Percentiles rank a stretch among this genome's conserved stretches.
Evolutionary conservation across 2,888 invertebrate genomes (phyloP).

Genomic region (Lasioglossum oenotherae): DNA sequence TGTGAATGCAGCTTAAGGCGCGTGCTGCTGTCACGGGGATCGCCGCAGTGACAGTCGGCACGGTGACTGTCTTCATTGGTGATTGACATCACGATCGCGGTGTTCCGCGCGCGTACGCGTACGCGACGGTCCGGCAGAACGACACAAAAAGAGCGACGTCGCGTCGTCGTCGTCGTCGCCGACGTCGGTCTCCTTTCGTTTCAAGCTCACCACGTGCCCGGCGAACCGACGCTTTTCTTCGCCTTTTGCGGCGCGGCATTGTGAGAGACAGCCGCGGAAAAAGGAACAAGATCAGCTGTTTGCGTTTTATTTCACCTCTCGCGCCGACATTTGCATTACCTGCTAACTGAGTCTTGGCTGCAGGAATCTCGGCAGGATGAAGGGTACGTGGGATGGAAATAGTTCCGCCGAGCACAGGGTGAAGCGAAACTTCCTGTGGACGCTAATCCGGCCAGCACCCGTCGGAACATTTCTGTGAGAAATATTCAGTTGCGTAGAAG

Average conservation of each 20-base stretch:
- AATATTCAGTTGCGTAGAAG: background rate
- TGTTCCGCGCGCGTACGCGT: constrained; percentile 7
- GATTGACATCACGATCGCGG: constrained; percentile 76
- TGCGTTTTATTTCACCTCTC: background rate
- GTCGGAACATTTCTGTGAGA: background rate
- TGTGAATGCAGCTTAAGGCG: constrained; percentile 65
- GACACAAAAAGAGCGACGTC: constrained; percentile 57
- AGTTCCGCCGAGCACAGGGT: background rate
- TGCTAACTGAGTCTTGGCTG: background rate
- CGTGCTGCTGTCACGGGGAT: constrained; percentile 69
- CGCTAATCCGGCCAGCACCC: background rate
- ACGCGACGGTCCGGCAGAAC: constrained; percentile 33
- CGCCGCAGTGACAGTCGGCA: constrained; percentile 62
- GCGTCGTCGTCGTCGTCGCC: background rate
- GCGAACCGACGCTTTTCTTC: constrained; percentile 40
- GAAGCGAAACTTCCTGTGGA: background rate
- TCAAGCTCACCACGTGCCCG: constrained; percentile 51
- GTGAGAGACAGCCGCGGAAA: background rate
- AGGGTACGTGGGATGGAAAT: background rate
- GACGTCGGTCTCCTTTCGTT: constrained; percentile 50
- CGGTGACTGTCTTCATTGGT: constrained; percentile 73
- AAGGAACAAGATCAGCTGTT: constrained; percentile 5
- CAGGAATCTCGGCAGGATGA: background rate
- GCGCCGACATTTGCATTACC: constrained; percentile 7
- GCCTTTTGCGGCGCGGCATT: constrained; percentile 27